Base-by-base conservation (phyloP, 1,140 invertebrate species). In the Vanessa atalanta region DNA sequence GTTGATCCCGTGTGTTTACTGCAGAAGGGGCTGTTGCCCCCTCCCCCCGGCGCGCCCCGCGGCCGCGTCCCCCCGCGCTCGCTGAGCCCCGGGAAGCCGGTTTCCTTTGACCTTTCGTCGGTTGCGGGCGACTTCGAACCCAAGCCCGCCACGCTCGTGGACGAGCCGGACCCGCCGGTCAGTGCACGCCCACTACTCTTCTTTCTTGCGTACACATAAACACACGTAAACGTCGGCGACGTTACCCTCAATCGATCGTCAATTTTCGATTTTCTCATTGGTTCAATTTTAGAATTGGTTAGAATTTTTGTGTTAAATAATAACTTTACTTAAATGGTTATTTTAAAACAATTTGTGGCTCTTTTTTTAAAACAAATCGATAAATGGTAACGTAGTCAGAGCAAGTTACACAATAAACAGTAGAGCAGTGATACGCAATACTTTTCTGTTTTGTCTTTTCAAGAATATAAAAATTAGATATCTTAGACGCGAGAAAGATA, bases 1-100 rank as follows among this genome's bases (percentile, higher is more conserved):
- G 8, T 31, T 1, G 2, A 53, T 55, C 13, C 3, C 37, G 37
- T 66, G 5, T 50, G 16, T 23, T 23, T 53, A 53, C 31, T 7
- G 11, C 83, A 92, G 86, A 92, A 92, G 81, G 93, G 91, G 0
- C 84, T 93, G 15, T 94, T 96, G 31, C 95, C 96, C 26, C 96
- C 95, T 20, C 95, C 95, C 2, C 95, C 96, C 89, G 0, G 86
- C 87, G 3, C 82, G 66, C 55, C 87, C 85, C 55, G 87, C 77
- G 7, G 88, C 15, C 83, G 77, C 37, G 78, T 85, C 0, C 83
- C 93, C 3, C 81, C 93, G 0, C 93, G 93, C 70, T 88, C 93
- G 74, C 92, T 79, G 81, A 93, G 79, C 72, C 93, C 77, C 75
- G 90, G 72, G 92, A 94, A 90, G 88, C 93, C 88, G 16, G 65